Base-by-base conservation (phyloP, 2,888 invertebrate species). In the Axea sp. region DNA sequence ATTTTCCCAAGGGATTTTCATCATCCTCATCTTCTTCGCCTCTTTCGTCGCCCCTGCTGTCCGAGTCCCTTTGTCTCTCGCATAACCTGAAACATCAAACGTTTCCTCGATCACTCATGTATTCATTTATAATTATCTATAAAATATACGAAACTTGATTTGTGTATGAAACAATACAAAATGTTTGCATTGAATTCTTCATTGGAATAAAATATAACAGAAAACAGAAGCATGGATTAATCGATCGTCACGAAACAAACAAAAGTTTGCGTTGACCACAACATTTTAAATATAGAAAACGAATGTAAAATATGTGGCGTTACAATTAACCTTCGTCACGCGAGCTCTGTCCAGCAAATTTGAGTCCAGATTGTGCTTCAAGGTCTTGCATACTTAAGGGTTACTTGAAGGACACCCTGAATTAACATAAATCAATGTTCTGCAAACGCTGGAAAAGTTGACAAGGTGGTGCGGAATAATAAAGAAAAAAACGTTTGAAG, bases 1-100 rank as follows among this genome's bases (percentile, higher is more conserved):
- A 93, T 75, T 89, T 90, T 39, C 91, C 91, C 75, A 91, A 77
- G 3, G 90, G 90, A 82, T 90, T 91, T 62, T 88, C 88, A 26
- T 88, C 88, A 69, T 89, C 89, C 22, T 86, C 86, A 28, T 86
- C 83, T 19, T 83, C 83, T 17, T 84, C 86, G 41, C 80, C 80
- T 37, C 83, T 78, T 39, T 85, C 78, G 83, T 89, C 88, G 81
- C 89, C 82, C 59, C 86, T 76, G 53, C 86, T 76, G 51, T 84
- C 83, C 11, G 80, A 80, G 55, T 87, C 86, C 45, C 89, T 83
- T 68, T 86, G 87, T 82, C 90, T 88, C 45, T 90, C 90, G 87
- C 90, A 90, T 86, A 89, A 83, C 85, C 90, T 91, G 69, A 5
- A 69, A 77, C 7, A 82, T 75, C 19, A 60, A 60, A 31, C 33